Percentiles rank a stretch among this genome's conserved stretches.
Evolutionary conservation across 2,113 vertebrate genomes (phyloP).

Genomic region (Circaetus gallicus): DNA sequence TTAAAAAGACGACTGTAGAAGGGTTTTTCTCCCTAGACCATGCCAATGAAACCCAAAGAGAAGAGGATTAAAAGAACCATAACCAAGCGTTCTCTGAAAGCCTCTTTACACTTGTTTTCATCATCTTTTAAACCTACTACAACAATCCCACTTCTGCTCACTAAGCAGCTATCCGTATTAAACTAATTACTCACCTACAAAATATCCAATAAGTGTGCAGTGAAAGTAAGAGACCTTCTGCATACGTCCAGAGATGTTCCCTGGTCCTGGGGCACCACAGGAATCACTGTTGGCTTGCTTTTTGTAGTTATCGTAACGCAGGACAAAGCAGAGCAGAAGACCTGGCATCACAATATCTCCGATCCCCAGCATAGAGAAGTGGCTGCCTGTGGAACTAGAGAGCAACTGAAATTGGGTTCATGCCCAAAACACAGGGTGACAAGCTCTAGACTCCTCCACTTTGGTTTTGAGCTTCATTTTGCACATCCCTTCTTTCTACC

Average conservation of each 20-base stretch:
- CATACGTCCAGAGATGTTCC: slow-evolving; percentile 93
- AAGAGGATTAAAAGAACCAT: not conserved
- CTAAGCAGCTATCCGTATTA: not conserved
- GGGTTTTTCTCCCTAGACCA: not conserved
- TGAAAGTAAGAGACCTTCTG: slow-evolving; percentile 99
- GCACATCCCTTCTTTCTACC: not conserved
- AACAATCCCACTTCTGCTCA: not conserved
- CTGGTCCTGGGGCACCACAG: slow-evolving; percentile 72
- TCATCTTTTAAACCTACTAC: slow-evolving; percentile 15
- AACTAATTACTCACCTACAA: slow-evolving; percentile 86
- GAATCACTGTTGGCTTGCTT: slow-evolving; percentile 90
- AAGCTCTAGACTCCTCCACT: not conserved
- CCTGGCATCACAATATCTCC: slow-evolving; percentile 99
- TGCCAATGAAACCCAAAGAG: not conserved
- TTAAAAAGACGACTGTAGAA: not conserved
- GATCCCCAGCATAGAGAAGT: slow-evolving; percentile 99
- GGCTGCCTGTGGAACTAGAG: slow-evolving; percentile 92
- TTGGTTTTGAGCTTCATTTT: not conserved
- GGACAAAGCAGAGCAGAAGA: slow-evolving; percentile 95
- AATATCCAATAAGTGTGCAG: slow-evolving; percentile 99
- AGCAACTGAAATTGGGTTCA: not conserved
- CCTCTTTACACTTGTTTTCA: not conserved
- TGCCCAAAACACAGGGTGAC: not conserved
- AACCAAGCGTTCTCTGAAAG: not conserved
- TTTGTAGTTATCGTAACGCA: slow-evolving; percentile 98